Percentiles rank a stretch among this genome's conserved stretches.
Evolutionary conservation across 2,888 invertebrate species (phyloP).

Genomic region (Ellobium chinense): DNA sequence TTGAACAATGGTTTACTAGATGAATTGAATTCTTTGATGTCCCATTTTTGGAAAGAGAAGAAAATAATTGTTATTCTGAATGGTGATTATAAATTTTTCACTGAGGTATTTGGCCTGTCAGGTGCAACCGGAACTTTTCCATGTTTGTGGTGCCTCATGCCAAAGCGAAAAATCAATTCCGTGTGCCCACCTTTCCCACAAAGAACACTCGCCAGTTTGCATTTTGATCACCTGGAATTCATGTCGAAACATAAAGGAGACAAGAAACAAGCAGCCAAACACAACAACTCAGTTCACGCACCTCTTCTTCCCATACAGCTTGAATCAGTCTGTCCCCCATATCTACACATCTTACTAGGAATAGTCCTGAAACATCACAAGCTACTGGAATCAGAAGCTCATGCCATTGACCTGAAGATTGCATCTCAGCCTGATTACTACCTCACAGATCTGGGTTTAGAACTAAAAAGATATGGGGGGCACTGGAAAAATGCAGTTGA

Average conservation of each 20-base stretch:
- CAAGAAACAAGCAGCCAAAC: neutral
- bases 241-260: neutral
- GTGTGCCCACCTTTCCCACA: neutral
- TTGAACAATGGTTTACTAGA: neutral
- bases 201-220: neutral
- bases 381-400: neutral
- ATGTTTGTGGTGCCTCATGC: slow-evolving; percentile 28
- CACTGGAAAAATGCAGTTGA: neutral
- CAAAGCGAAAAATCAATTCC: neutral
- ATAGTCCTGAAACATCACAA: slow-evolving; percentile 1
- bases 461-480: neutral
- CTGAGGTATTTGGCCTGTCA: neutral
- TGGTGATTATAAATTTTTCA: slow-evolving; percentile 22
- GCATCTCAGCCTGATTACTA: neutral
- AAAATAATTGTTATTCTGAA: neutral
- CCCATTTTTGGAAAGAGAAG: slow-evolving; percentile 15
- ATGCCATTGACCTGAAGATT: neutral
- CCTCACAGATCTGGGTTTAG: neutral
- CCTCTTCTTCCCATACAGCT: slow-evolving; percentile 1
- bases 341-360: slow-evolving; percentile 1
- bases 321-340: neutral
- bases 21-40: neutral
- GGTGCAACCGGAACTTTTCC: slow-evolving; percentile 6
- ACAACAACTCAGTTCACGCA: neutral
- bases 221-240: neutral